Conservation (phyloP, 1,140 invertebrate species). For the Ceratina australensis region DNA sequence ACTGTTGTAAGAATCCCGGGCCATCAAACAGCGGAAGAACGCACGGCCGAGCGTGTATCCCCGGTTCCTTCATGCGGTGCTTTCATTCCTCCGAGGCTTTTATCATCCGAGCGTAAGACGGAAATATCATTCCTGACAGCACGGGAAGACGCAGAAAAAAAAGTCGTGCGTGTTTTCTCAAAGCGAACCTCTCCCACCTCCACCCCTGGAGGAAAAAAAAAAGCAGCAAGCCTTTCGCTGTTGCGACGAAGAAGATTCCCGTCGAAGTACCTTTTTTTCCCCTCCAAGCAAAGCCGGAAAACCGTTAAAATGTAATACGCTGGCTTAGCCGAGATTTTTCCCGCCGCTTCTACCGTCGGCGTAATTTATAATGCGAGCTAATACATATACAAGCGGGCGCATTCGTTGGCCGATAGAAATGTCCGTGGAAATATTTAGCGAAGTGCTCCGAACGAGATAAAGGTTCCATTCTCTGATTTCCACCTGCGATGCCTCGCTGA, state of each 20-base stretch:
- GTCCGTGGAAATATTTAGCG: neutral
- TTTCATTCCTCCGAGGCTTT: neutral
- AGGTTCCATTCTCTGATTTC: too few relatives aligned
- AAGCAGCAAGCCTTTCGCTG: neutral
- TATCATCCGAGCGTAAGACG: neutral
- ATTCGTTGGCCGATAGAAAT: neutral
- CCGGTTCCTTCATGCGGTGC: neutral
- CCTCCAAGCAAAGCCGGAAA: neutral
- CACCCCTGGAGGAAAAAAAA: neutral
- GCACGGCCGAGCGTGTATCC: neutral
- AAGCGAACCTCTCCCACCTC: neutral
- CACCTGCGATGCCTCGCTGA: too few relatives aligned
- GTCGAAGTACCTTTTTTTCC: too few relatives aligned
- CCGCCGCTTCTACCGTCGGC: neutral
- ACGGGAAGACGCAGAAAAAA: neutral
- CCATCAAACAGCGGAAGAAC: neutral
- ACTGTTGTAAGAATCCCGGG: too few relatives aligned
- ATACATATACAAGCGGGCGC: neutral
- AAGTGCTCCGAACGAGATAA: too few relatives aligned
- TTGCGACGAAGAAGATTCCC: neutral
- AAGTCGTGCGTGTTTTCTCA: neutral
- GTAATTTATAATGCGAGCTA: conserved; percentile 6
- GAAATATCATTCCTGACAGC: neutral
- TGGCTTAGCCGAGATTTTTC: conserved; percentile 9
- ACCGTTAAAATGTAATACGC: neutral